phyloP scores from a whole-genome alignment of 1,140 invertebrate species.

The Scaptomyza hsui region DNA sequence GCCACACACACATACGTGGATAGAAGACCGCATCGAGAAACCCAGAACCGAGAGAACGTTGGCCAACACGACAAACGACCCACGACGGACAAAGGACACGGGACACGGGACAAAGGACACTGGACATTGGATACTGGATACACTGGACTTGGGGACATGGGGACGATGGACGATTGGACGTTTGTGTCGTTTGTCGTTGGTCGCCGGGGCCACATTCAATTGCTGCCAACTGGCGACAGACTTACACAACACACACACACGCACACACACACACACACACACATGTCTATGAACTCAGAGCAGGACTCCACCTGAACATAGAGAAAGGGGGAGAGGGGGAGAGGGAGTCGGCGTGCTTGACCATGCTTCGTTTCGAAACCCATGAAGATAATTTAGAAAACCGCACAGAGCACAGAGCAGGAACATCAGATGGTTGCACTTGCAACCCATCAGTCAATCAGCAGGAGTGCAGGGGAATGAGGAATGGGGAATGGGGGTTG shows the following conservation, averaged over 20 bases:
- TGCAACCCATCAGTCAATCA: conserved; percentile 35
- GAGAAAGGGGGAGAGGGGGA: conserved; percentile 12
- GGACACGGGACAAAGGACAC: conserved; percentile 4
- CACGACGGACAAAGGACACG: conserved; percentile 21
- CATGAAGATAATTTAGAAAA: conserved; percentile 52
- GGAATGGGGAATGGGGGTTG: not conserved
- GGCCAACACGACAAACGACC: conserved; percentile 31
- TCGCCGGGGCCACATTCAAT: conserved; percentile 47
- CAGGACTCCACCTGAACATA: not conserved
- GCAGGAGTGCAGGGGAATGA: conserved; percentile 1
- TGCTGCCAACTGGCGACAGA: conserved; percentile 31
- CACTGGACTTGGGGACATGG: conserved; percentile 4
- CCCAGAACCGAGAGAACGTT: conserved; percentile 3
- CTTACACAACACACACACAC: not conserved
- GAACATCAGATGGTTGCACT: not conserved
- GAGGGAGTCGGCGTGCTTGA: conserved; percentile 30
- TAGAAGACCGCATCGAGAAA: conserved; percentile 6
- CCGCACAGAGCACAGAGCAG: conserved; percentile 38
- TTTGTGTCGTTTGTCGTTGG: conserved; percentile 37
- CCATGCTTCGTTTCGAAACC: conserved; percentile 16
- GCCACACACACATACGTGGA: conserved; percentile 26
- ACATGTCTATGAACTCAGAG: conserved; percentile 10
- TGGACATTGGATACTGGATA: conserved; percentile 9
- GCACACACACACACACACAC: not conserved
- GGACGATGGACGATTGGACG: conserved; percentile 1